Evolutionary conservation across 2,888 invertebrate genomes (phyloP), one percentile per base, ranked within the genome.

Genomic region (Scaptomyza parva): DNA sequence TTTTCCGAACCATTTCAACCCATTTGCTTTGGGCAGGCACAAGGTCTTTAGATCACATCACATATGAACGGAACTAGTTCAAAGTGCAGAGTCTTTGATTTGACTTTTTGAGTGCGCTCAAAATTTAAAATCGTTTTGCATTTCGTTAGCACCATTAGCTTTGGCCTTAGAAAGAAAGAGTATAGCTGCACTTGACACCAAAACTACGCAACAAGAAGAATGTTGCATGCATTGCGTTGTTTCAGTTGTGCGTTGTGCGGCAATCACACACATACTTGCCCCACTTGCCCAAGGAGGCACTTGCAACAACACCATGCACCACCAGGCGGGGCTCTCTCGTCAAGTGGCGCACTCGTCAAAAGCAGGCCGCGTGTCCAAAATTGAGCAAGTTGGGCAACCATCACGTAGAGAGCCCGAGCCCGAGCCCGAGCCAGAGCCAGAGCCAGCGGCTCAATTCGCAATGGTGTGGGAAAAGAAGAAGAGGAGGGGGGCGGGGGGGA

Each of bases 321-420:
- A 37, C 64, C 63, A 50, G 40, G 20, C 40, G 53, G 47, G 22
- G 1, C n/a, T n/a, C n/a, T 57, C 24, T 63, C 78, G 64, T 74
- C 55, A 78, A 76, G 79, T 78, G 63, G 37, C 40, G 51, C 53
- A 17, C 17, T 70, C 64, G 48, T 43, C n/a, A n/a, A 53, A 63
- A 70, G 51, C 35, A 43, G 40, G 61, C 60, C 65, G 65, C 59
- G 57, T 84, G 70, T 60, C 69, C 76, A 78, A 37, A 80, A 86
- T 86, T 86, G 78, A 78, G 61, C 78, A 81, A 69, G 62, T 81
- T 67, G 61, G 69, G 68, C 85, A 84, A 75, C 75, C 75, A 66
- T 71, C 81, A 86, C 81, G 81, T 81, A 80, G 74, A n/a, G n/a
- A 83, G 73, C 66, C 44, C 48, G 26, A 26, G 26, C 26, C 26